These are phyloP conservation scores for Lysiphlebus fabarum DNA, from an alignment of 1,140 invertebrate species.

Conservation along the genomic window DNA sequence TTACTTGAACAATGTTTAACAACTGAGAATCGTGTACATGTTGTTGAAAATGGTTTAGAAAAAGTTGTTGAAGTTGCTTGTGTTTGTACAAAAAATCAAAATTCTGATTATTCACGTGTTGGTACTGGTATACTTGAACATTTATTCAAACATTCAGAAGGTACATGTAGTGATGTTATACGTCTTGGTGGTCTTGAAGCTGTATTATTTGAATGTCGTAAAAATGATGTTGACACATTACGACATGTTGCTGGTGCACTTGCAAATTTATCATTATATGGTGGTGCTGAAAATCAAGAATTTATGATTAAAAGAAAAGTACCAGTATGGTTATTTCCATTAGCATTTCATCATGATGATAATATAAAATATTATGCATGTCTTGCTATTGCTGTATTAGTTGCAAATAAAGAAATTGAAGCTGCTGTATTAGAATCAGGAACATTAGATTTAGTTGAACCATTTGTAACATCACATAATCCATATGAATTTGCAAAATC, in stretches of 20 bases:
- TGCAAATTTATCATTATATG: constrained; percentile 94
- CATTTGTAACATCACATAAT: constrained; percentile 90
- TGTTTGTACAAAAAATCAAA: constrained; percentile 73
- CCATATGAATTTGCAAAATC: constrained; percentile 93
- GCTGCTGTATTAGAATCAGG: constrained; percentile 92
- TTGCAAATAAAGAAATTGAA: constrained; percentile 98
- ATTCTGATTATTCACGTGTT: constrained; percentile 82
- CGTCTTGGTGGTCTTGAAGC: constrained; percentile 82
- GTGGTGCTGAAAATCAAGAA: constrained; percentile 95
- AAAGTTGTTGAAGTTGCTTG: constrained; percentile 88
- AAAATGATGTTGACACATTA: constrained; percentile 87
- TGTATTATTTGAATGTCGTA: constrained; percentile 90
- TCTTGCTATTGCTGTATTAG: constrained; percentile 92
- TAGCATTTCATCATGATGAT: constrained; percentile 95
- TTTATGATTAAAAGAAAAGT: constrained; percentile 95
- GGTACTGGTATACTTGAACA: constrained; percentile 94
- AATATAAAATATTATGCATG: constrained; percentile 98
- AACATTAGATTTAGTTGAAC: constrained; percentile 92
- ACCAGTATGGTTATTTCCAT: constrained; percentile 96
- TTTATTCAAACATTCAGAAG: constrained; percentile 96
- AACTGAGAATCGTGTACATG: constrained; percentile 89
- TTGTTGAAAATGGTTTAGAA: constrained; percentile 90
- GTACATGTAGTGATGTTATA: constrained; percentile 90
- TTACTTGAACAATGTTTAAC: constrained; percentile 93
- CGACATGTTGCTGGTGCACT: constrained; percentile 93